Evolutionary conservation across 1,140 invertebrate species (phyloP), one percentile per base, ranked within the genome.

Genomic region (Camponotus pennsylvanicus): DNA sequence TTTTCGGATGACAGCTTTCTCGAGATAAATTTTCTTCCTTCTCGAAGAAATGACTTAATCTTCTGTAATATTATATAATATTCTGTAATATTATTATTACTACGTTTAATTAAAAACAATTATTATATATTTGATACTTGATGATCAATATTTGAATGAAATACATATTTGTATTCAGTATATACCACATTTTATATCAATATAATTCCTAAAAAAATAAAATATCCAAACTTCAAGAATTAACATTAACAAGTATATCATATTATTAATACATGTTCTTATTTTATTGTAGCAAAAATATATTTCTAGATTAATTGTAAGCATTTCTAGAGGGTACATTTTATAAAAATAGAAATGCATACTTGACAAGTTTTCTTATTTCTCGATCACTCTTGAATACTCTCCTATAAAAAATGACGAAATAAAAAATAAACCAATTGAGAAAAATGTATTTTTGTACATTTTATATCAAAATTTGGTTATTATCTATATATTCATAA

Each of bases 161-260:
- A n/a, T 66, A 45, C 4, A 21, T 40, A 34, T 67, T 69, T 27
- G 27, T 57, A 6, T 59, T 59, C 32, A 27, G n/a, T 42, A 18
- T 75, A 57, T 27, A 69, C 13, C 3, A 79, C 63, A 34, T 79
- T 55, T 79, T 63, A 40, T 37, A 34, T 40, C 18, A 9, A 27
- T n/a, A 2, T 42, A 52, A 80, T 57, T 40, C 55, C 34, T 80
- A 69, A 69, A n/a, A 69, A 52, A 49, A 57, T 13, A n/a, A 34
- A 8, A 52, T 55, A 3, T 52, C 4, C 13, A 18, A 52, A 15
- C 21, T 80, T 6, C 32, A 11, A 5, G 13, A 15, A 1, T 40
- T 80, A 55, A n/a, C 13, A 55, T 69, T 69, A 69, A 80, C 40
- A 80, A 67, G 6, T 40, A 27, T 27, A 32, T 69, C 32, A n/a